These are phyloP conservation scores for Jordanella pulchra DNA, from an alignment of 2,797 vertebrate species.

Conservation along the genomic window DNA sequence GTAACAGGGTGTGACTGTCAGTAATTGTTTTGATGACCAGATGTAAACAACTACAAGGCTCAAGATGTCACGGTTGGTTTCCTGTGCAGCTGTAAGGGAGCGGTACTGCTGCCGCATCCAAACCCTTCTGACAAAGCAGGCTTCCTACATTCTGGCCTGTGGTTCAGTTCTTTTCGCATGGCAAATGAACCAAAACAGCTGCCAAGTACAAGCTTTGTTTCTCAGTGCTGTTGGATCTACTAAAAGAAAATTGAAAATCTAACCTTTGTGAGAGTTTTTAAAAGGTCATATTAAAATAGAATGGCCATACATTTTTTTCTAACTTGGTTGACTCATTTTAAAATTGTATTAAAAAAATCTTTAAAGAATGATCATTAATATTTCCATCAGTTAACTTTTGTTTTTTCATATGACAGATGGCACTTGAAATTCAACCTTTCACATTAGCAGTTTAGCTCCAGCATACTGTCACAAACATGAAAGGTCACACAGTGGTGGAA, in stretches of 20 bases:
- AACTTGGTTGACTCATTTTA: neutral
- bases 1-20: neutral
- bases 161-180: neutral
- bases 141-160: neutral
- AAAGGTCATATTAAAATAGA: neutral
- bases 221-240: neutral
- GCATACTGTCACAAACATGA: constrained; percentile 7
- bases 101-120: neutral
- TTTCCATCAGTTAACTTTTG: neutral
- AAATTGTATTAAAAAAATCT: neutral
- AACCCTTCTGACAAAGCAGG: neutral
- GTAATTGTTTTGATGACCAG: constrained; percentile 7
- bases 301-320: neutral
- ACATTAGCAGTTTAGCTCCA: constrained; percentile 5
- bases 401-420: constrained; percentile 12
- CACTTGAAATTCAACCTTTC: constrained; percentile 35
- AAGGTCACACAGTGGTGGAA: constrained; percentile 55
- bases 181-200: constrained; percentile 2
- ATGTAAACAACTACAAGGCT: constrained; percentile 1
- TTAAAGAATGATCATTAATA: neutral
- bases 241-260: neutral
- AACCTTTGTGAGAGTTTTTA: neutral
- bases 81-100: constrained; percentile 62
- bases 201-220: neutral
- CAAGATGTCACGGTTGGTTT: constrained; percentile 52